phyloP scores from a whole-genome alignment of 37 sponge, comb jelly and placozoan genomes.

The Halisarca cf. caerulea region DNA sequence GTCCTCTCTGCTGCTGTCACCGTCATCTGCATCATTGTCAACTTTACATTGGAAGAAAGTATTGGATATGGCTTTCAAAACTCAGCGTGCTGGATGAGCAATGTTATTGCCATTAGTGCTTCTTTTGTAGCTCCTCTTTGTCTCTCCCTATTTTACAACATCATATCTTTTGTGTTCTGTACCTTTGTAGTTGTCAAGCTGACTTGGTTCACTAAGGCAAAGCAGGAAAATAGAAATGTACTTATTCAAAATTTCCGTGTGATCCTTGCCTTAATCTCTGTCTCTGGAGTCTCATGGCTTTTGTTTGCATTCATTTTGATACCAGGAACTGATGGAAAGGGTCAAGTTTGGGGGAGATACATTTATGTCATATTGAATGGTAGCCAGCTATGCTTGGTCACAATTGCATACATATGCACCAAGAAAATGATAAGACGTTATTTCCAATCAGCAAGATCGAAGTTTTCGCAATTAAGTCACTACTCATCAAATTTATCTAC shows the following conservation, averaged over 20 bases:
- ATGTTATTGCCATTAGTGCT: constrained; percentile 21
- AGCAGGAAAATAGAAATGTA: no score
- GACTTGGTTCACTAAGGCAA: neutral
- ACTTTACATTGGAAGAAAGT: constrained; percentile 29
- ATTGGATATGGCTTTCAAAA: neutral
- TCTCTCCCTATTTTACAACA: constrained; percentile 24
- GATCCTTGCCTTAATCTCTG: neutral
- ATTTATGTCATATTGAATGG: constrained; percentile 42
- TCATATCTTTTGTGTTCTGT: neutral
- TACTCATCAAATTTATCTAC: no score
- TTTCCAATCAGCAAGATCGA: no score
- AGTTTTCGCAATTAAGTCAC: no score
- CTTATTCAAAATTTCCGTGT: constrained; percentile 8
- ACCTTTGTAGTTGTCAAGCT: neutral
- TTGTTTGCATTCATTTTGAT: constrained; percentile 41
- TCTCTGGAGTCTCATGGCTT: constrained; percentile 47
- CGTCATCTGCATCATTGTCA: constrained; percentile 27
- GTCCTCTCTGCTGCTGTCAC: neutral
- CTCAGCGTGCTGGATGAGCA: constrained; percentile 46
- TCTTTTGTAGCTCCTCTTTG: constrained; percentile 31
- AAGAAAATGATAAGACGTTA: no score
- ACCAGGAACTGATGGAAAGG: neutral
- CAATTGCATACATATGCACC: neutral
- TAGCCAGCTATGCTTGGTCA: constrained; percentile 29
- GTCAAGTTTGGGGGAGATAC: constrained; percentile 34